Conservation (phyloP, 2,888 invertebrate genomes). For the Netelia melanura region DNA sequence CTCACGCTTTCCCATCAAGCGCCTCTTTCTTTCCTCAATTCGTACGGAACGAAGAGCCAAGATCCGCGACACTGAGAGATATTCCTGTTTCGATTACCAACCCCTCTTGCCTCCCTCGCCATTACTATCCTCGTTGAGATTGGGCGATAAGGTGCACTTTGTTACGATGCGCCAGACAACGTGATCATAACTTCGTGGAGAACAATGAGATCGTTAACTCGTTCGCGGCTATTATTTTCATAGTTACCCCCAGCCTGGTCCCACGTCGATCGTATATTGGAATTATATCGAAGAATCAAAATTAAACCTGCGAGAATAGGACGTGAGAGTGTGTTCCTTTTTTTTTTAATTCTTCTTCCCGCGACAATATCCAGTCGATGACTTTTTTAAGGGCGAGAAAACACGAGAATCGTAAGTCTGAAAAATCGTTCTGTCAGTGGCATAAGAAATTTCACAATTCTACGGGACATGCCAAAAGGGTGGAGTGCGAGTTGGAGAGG, state of each 20-base stretch:
- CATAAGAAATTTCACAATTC: constrained; percentile 58
- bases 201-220: constrained; percentile 51
- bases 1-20: background rate
- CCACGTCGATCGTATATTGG: no score
- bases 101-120: constrained; percentile 9
- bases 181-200: constrained; percentile 37
- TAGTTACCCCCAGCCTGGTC: background rate
- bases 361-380: constrained; percentile 20
- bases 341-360: background rate
- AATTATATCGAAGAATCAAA: no score
- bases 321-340: background rate
- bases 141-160: constrained; percentile 46
- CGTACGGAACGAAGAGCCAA: background rate
- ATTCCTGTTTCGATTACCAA: constrained; percentile 60
- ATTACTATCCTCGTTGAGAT: constrained; percentile 37
- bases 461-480: constrained; percentile 38
- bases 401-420: constrained; percentile 12
- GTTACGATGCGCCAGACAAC: constrained; percentile 32
- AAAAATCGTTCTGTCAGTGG: constrained; percentile 11
- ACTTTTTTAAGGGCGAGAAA: constrained; percentile 36
- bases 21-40: background rate
- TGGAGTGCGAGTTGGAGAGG: constrained; percentile 7
- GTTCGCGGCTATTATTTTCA: constrained; percentile 20
- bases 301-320: background rate
- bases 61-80: constrained; percentile 12